These are phyloP conservation scores for Caenorhabditis latens DNA, from an alignment of 1,140 invertebrate genomes.

Conservation along the genomic window DNA sequence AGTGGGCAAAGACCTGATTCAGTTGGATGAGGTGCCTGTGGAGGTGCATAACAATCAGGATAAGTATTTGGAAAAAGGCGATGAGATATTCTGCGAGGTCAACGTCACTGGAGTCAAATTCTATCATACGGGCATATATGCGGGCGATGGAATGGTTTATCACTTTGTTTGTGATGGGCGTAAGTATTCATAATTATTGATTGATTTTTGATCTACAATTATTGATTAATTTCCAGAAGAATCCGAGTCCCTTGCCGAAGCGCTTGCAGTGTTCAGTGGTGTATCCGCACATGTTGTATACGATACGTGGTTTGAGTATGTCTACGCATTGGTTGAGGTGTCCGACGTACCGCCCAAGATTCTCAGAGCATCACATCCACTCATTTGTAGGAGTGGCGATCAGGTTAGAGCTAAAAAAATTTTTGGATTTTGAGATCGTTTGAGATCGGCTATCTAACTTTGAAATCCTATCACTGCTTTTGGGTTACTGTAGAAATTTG, in stretches of 20 bases:
- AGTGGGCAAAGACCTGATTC: slow-evolving; percentile 32
- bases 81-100: slow-evolving; percentile 59
- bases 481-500: background rate
- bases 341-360: background rate
- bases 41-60: slow-evolving; percentile 43
- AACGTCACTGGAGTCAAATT: slow-evolving; percentile 49
- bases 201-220: background rate
- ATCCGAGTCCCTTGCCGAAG: slow-evolving; percentile 34
- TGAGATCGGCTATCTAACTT: too few relatives aligned
- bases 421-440: too few relatives aligned
- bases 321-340: slow-evolving; percentile 41
- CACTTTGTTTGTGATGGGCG: slow-evolving; percentile 58
- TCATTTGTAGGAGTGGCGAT: slow-evolving; percentile 48
- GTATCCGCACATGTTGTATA: slow-evolving; percentile 19
- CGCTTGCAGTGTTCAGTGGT: slow-evolving; percentile 48
- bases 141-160: slow-evolving; percentile 60
- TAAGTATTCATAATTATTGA: slow-evolving; percentile 6
- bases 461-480: too few relatives aligned
- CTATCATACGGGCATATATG: slow-evolving; percentile 61
- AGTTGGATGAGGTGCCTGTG: slow-evolving; percentile 51
- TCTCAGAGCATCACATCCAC: slow-evolving; percentile 50
- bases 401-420: background rate
- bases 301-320: slow-evolving; percentile 59
- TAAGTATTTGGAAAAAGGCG: slow-evolving; percentile 44
- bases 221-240: slow-evolving; percentile 1